Evolutionary conservation across 2,797 vertebrate genomes (phyloP).

Genomic region (Anas bernieri): DNA sequence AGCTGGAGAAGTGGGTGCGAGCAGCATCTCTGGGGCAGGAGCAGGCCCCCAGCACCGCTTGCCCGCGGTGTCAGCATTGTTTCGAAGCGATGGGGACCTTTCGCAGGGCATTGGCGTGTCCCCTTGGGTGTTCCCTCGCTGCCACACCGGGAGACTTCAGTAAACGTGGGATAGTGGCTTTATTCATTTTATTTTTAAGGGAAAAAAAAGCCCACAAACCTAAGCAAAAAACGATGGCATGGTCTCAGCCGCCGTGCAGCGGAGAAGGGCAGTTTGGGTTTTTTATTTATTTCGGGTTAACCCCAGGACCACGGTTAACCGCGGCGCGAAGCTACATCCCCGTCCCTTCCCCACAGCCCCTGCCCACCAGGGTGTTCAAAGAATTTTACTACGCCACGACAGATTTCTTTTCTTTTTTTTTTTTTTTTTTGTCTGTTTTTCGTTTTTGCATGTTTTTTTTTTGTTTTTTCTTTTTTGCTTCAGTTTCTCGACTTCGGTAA

Average conservation of each 20-base stretch:
- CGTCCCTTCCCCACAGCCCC: too few species aligned
- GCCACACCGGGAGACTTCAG: neutral
- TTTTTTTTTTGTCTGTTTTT: neutral
- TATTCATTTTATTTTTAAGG: neutral
- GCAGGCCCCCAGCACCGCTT: too few species aligned
- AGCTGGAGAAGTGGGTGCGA: neutral
- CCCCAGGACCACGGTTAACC: rapidly evolving
- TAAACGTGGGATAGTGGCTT: neutral
- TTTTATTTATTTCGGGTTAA: neutral
- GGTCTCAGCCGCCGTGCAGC: too few species aligned
- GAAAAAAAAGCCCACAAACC: neutral
- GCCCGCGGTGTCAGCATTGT: neutral
- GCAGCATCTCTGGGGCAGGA: neutral
- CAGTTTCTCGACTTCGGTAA: neutral
- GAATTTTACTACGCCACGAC: neutral
- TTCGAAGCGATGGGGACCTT: neutral
- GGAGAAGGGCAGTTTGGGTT: too few species aligned
- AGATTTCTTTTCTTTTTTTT: neutral
- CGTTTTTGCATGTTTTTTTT: too few species aligned
- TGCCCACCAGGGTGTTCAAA: neutral
- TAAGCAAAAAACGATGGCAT: neutral
- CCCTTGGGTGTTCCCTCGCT: rapidly evolving
- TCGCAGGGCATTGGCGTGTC: neutral
- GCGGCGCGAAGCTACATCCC: neutral
- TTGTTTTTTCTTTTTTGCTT: neutral